A percentile compares a stretch with the other conserved stretches of the same genome.
phyloP scores from a whole-genome alignment of 2,113 vertebrate genomes.

The Todiramphus saurophagus region DNA sequence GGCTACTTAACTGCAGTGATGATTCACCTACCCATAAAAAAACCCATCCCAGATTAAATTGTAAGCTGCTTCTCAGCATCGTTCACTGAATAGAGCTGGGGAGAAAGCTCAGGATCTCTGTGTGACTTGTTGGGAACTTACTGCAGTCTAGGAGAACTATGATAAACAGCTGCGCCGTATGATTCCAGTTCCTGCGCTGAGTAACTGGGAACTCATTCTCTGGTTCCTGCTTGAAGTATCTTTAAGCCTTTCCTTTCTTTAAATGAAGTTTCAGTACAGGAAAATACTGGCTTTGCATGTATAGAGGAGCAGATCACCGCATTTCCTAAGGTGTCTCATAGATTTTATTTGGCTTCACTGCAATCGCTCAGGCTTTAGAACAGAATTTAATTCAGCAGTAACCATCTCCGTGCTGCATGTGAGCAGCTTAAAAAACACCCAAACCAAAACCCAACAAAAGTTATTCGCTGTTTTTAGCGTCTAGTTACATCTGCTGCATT shows the following conservation, averaged over 20 bases:
- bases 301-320: not conserved
- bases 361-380: not conserved
- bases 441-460: not conserved
- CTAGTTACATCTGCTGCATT: not conserved
- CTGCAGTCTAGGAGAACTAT: not conserved
- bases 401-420: not conserved
- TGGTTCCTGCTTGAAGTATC: not conserved
- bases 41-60: not conserved
- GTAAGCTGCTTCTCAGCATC: not conserved
- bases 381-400: not conserved
- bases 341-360: not conserved
- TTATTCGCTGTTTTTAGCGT: not conserved
- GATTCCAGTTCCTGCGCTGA: not conserved
- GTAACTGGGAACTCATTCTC: not conserved
- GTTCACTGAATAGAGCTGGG: not conserved
- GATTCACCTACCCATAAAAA: not conserved
- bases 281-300: not conserved
- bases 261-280: not conserved
- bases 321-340: not conserved
- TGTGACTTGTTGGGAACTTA: not conserved
- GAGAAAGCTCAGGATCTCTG: not conserved
- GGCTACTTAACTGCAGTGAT: not conserved
- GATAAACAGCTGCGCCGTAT: not conserved
- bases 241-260: not conserved
- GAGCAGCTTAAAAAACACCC: not conserved